A percentile compares a stretch with the other conserved stretches of the same genome.
These are phyloP conservation scores for Vulpes lagopus DNA, from an alignment of 2,113 vertebrate species.

Conservation along the genomic window DNA sequence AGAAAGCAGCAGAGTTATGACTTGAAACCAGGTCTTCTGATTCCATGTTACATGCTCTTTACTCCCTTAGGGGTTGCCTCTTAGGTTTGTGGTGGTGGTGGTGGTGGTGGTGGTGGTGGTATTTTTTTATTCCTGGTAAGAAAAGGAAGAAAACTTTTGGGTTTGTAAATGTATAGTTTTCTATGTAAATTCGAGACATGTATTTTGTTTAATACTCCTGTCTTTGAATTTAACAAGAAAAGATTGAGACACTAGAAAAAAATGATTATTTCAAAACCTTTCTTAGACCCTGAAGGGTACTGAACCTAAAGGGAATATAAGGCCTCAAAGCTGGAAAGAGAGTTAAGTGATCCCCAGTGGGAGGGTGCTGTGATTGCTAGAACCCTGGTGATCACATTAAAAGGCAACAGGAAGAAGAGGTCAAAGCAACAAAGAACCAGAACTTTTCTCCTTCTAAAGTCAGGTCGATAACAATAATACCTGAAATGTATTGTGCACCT, in stretches of 20 bases:
- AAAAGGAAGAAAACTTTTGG: not conserved
- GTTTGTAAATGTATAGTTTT: not conserved
- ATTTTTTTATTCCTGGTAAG: not conserved
- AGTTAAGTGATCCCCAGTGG: not conserved
- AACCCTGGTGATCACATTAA: not conserved
- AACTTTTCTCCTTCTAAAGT: not conserved
- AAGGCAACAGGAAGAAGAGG: not conserved
- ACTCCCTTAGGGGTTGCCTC: not conserved
- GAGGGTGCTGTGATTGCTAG: not conserved
- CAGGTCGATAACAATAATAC: not conserved
- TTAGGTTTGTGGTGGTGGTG: not conserved
- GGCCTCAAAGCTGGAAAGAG: not conserved
- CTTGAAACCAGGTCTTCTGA: not conserved
- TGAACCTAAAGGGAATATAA: not conserved
- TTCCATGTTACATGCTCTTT: not conserved
- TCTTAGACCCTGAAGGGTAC: not conserved
- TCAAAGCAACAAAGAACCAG: not conserved
- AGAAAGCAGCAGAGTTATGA: not conserved
- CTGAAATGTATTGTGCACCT: not conserved
- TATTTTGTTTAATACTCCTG: not conserved
- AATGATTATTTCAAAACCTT: not conserved
- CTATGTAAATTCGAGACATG: not conserved
- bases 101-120: not conserved
- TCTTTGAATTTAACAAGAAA: not conserved
- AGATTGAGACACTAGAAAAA: not conserved